Percentiles rank a stretch among this genome's conserved stretches.
phyloP scores from a whole-genome alignment of 2,888 invertebrate species.

The Pinctada fucata region DNA sequence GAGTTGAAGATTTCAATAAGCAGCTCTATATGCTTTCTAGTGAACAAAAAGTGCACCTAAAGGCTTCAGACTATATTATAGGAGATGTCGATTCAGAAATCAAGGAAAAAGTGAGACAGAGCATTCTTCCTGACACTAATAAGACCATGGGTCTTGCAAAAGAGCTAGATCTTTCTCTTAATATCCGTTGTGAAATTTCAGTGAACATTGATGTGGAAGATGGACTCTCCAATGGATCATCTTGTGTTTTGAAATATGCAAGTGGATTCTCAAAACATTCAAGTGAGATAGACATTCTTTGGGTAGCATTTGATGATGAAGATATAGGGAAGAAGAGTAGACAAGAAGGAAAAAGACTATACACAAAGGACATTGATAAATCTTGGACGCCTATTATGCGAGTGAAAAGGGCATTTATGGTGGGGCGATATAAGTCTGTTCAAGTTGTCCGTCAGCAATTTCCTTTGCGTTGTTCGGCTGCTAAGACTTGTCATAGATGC shows the following conservation, averaged over 20 bases:
- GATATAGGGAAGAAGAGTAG: slow-evolving; percentile 27
- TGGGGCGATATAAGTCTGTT: slow-evolving; percentile 32
- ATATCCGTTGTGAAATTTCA: slow-evolving; percentile 33
- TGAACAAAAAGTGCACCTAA: slow-evolving; percentile 13
- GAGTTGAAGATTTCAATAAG: not conserved
- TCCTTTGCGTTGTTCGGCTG: slow-evolving; percentile 44
- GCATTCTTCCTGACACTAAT: slow-evolving; percentile 36
- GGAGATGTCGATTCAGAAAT: slow-evolving; percentile 37
- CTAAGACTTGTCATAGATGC: slow-evolving; percentile 45
- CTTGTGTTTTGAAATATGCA: slow-evolving; percentile 44
- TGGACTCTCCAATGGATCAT: slow-evolving; percentile 49
- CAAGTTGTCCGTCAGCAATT: slow-evolving; percentile 44
- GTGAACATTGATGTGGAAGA: slow-evolving; percentile 44
- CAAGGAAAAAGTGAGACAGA: slow-evolving; percentile 26
- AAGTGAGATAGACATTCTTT: slow-evolving; percentile 37
- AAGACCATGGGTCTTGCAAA: slow-evolving; percentile 38
- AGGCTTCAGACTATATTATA: slow-evolving; percentile 36
- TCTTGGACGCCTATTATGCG: slow-evolving; percentile 33
- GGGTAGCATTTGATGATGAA: slow-evolving; percentile 47
- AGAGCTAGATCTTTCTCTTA: slow-evolving; percentile 27
- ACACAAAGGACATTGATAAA: slow-evolving; percentile 18
- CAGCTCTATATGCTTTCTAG: slow-evolving; percentile 15
- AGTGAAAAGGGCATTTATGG: slow-evolving; percentile 15
- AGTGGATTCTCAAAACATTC: slow-evolving; percentile 35
- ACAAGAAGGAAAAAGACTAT: slow-evolving; percentile 36